phyloP scores from a whole-genome alignment of 2,113 vertebrate genomes.

The Xyliphius kryptos region DNA sequence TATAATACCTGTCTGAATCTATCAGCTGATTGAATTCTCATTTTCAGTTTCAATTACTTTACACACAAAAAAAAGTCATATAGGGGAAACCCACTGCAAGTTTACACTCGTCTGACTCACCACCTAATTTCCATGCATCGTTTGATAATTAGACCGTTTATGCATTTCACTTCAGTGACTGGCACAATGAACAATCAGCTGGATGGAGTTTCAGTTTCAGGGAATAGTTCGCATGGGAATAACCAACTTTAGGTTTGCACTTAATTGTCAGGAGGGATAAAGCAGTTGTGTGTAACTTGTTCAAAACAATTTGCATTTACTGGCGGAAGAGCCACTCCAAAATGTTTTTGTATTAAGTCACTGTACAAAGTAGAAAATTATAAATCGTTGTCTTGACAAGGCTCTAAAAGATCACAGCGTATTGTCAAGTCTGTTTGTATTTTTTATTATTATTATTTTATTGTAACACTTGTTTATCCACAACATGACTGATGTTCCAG shows the following conservation, averaged over 20 bases:
- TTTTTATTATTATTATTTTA: no score
- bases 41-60: slow-evolving; percentile 16
- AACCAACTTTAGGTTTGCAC: background rate
- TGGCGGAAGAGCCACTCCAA: no score
- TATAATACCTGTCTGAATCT: background rate
- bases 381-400: no score
- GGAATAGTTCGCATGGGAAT: background rate
- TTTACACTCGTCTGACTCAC: background rate
- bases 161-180: background rate
- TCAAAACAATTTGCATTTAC: no score
- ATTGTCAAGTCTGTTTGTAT: no score
- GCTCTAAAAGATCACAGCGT: no score
- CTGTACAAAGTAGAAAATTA: no score
- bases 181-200: slow-evolving; percentile 12
- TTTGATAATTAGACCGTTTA: background rate
- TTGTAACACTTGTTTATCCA: no score
- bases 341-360: no score
- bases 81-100: slow-evolving; percentile 3
- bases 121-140: background rate
- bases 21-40: background rate
- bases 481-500: no score
- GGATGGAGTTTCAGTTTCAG: slow-evolving; percentile 25
- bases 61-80: background rate
- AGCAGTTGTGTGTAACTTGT: no score
- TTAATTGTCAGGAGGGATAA: background rate